Evolutionary conservation across 2,797 vertebrate genomes (phyloP).

Genomic region (Onychomys torridus): DNA sequence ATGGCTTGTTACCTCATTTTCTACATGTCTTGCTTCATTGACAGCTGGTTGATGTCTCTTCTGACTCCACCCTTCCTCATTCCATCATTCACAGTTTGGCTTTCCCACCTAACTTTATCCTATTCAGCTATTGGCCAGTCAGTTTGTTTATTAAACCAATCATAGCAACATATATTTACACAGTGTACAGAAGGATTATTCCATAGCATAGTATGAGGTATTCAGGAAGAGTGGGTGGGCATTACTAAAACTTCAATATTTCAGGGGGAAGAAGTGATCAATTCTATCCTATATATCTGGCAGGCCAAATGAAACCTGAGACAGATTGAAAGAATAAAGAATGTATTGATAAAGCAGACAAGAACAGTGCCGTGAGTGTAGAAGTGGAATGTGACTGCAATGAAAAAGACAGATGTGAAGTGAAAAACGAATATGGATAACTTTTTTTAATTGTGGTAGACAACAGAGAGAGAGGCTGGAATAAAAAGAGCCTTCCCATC

Average conservation of each 20-base stretch:
- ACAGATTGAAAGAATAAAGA: not conserved
- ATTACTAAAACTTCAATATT: not conserved
- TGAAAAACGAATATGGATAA: not conserved
- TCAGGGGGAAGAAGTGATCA: conserved; percentile 3
- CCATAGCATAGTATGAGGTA: not conserved
- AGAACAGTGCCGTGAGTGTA: not conserved
- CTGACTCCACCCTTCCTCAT: too few relatives aligned
- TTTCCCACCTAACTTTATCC: too few relatives aligned
- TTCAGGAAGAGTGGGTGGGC: not conserved
- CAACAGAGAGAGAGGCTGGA: not conserved
- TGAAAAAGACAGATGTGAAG: not conserved
- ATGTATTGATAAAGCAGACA: conserved; percentile 12
- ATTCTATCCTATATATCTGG: not conserved
- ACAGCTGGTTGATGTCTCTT: too few relatives aligned
- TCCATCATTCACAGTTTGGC: too few relatives aligned
- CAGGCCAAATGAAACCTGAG: not conserved
- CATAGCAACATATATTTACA: too few relatives aligned
- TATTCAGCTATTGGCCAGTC: too few relatives aligned
- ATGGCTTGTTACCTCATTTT: too few relatives aligned
- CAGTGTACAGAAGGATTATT: too few relatives aligned
- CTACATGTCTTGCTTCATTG: too few relatives aligned
- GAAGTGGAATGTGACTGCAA: not conserved
- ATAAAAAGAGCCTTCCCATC: not conserved
- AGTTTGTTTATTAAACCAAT: too few relatives aligned
- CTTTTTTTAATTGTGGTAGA: not conserved